Evolutionary conservation across 1,140 invertebrate species (phyloP), one percentile per base, ranked within the genome.

Genomic region (Luehdorfia chinensis): DNA sequence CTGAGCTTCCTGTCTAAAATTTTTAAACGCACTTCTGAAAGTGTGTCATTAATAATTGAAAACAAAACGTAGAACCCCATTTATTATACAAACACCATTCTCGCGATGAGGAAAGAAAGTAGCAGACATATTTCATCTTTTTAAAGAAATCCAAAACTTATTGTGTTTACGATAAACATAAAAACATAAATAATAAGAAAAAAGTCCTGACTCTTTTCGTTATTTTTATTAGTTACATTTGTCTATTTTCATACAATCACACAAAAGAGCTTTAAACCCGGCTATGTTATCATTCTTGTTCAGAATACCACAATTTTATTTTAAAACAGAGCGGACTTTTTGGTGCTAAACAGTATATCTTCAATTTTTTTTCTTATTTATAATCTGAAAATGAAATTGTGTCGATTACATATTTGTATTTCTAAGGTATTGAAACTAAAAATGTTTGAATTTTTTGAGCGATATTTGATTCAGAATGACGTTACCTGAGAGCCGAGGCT

Each of bases 231-330:
- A 19, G 7, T 37, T 37, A 37, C 21, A 37, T 37, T 37, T 21
- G 15, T 37, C 18, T 21, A 37, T 37, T 37, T 37, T 37, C 18
- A 37, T 34, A 34, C 12, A 37, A 37, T 37, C 18, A 23, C 18
- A 37, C 34, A 37, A 37, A 37, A 37, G 34, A 37, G n/a, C 18
- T 37, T 37, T 37, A 21, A 19, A 37, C 18, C 11, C 11, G 34
- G 21, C 34, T 21, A 37, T 37, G 19, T 19, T 11, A 37, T 37
- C 15, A 33, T 33, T 16, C 32, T 15, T n/a, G 9, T 33, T 33
- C 32, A 37, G 9, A 37, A 37, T 37, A 15, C 16, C 12, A 37
- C 34, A 37, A 37, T 37, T 37, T 37, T 21, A 15, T 37, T 37
- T 37, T 37, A 16, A 37, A 19, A 37, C 34, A 37, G 15, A 11